These are phyloP conservation scores for Oligia latruncula DNA, from an alignment of 2,888 invertebrate genomes.

Conservation along the genomic window DNA sequence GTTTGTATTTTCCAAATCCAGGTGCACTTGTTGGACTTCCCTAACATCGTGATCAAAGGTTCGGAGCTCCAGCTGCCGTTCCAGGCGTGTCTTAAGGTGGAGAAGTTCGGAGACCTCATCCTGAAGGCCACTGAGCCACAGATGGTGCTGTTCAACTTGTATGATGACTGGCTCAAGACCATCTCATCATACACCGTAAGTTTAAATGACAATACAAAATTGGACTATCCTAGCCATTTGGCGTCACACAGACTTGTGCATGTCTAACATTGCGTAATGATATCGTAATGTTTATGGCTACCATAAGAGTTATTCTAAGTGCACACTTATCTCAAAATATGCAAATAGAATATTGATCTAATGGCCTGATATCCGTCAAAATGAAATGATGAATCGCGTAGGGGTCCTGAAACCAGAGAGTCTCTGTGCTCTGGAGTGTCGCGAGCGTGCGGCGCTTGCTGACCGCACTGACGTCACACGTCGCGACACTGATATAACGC, in stretches of 20 bases:
- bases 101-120: slow-evolving; percentile 99
- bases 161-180: slow-evolving; percentile 99
- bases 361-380: background rate
- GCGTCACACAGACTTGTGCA: too few relatives aligned
- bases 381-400: slow-evolving; percentile 86
- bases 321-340: background rate
- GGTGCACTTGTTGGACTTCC: slow-evolving; percentile 99
- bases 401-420: slow-evolving; percentile 89
- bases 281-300: too few relatives aligned
- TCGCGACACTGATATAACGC: slow-evolving; percentile 78
- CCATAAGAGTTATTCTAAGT: background rate
- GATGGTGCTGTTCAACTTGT: slow-evolving; percentile 99
- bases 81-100: slow-evolving; percentile 99
- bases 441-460: slow-evolving; percentile 66
- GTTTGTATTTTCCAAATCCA: slow-evolving; percentile 60
- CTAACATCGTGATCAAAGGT: slow-evolving; percentile 99
- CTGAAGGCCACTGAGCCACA: slow-evolving; percentile 99
- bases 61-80: slow-evolving; percentile 99
- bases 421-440: slow-evolving; percentile 84
- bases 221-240: too few relatives aligned
- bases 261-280: too few relatives aligned
- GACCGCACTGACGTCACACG: slow-evolving; percentile 72
- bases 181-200: slow-evolving; percentile 98
- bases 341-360: background rate
- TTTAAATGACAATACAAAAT: background rate